Conservation (phyloP, 2,888 invertebrate species). For the Pristionchus arcanus region DNA sequence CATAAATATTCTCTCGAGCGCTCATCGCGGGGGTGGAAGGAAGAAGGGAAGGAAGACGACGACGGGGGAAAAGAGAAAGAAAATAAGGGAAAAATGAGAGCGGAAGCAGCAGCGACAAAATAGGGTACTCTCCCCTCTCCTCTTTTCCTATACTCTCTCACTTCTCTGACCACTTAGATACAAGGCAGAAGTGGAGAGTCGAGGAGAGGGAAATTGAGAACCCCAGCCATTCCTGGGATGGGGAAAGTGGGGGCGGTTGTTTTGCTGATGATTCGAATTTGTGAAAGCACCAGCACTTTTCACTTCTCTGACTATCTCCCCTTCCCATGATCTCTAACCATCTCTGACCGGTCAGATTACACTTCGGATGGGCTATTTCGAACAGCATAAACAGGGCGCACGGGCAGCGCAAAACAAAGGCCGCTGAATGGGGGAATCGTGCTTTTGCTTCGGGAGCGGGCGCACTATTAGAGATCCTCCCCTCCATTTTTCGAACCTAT, state of each 20-base stretch:
- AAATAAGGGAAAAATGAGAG: too few relatives aligned
- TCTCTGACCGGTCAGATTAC: background rate
- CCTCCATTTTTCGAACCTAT: background rate
- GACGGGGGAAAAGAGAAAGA: constrained; percentile 13
- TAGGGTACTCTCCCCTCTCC: background rate
- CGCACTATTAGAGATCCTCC: too few relatives aligned
- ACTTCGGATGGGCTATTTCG: background rate
- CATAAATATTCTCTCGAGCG: background rate
- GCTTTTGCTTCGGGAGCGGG: background rate
- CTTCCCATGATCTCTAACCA: background rate
- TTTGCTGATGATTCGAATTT: background rate
- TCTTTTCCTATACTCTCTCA: background rate
- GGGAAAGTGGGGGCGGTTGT: background rate
- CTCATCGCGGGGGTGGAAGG: background rate
- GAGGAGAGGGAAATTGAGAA: constrained; percentile 38
- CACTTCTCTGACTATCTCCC: background rate
- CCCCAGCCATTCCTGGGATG: background rate
- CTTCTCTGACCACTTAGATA: background rate
- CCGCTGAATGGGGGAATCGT: background rate
- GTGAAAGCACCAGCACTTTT: background rate
- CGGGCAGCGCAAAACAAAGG: background rate
- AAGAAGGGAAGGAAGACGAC: background rate
- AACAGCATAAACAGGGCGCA: background rate
- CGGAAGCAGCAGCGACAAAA: constrained; percentile 7
- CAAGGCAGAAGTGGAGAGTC: background rate